Evolutionary conservation across 2,113 vertebrate species (phyloP), one percentile per base, ranked within the genome.

Genomic region (Sebastes fasciatus): DNA sequence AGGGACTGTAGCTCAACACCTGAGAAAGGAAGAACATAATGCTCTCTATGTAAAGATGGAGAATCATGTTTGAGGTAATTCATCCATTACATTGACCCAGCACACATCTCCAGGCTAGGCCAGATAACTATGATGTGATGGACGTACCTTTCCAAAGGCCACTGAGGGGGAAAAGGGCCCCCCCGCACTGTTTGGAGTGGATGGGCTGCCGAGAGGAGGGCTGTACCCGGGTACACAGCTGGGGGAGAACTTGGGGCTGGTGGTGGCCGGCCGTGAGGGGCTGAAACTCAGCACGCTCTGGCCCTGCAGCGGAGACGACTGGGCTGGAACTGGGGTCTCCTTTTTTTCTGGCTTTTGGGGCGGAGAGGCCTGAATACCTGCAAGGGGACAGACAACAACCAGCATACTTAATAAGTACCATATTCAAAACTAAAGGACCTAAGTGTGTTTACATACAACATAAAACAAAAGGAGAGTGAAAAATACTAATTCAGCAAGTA

Each of bases 261-360:
- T 68, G 16, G 95, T 96, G 10, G 96, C 95, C 0, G 97, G 96
- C 1, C 97, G 96, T 0, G 97, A 97, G 0, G 98, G 98, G 77
- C 98, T 99, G 66, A 98, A 99, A 85, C 97, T 98, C 77, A 99
- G 93, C 48, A 99, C 98, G 0, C 96, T 99, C 83, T 99, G 98
- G 0, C 98, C 98, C 92, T 97, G 98, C 69, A 96, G 90, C 0
- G 96, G 96, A 2, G 97, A 96, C 0, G 97, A 96, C 46, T 96
- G 95, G 0, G 94, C 79, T 0, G 94, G 94, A 7, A 94, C 91
- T 0, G 96, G 96, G 1, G 85, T 84, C 0, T 96, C 95, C 78
- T 96, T 95, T 61, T 96, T 94, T 26, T 95, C 90, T 46, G 95
- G 84, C 68, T 97, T 97, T 21, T 77, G 93, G 0, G 96, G 95